A percentile compares a stretch with the other conserved stretches of the same genome.
Evolutionary conservation across 1,140 invertebrate species (phyloP).

Genomic region (Nephila pilipes): DNA sequence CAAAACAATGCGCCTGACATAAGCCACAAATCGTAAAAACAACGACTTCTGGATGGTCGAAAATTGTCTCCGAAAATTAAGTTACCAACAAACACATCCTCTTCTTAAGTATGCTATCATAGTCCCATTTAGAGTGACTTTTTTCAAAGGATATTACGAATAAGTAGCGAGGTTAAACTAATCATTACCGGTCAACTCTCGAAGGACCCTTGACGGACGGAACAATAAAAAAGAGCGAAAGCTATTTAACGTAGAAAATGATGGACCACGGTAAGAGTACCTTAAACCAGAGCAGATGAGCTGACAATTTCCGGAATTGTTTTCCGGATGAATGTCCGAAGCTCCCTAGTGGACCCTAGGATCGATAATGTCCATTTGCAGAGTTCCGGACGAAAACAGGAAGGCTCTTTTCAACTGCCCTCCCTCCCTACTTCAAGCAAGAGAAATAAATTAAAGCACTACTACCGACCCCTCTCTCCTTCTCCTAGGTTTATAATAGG

Average conservation of each 20-base stretch:
- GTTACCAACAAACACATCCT: too few species aligned
- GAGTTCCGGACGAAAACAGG: conserved; percentile 68
- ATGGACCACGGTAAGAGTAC: conserved; percentile 22
- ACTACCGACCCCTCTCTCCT: neutral
- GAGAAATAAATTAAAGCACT: conserved; percentile 63
- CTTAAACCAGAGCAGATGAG: conserved; percentile 61
- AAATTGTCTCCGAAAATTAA: too few species aligned
- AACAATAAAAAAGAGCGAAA: neutral
- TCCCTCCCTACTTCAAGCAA: conserved; percentile 9
- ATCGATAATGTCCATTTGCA: conserved; percentile 63
- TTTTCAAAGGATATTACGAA: neutral
- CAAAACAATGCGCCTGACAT: too few species aligned
- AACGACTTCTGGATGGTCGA: too few species aligned
- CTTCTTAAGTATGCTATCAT: neutral
- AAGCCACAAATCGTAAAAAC: too few species aligned
- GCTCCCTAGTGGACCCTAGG: conserved; percentile 1
- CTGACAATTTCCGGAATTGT: conserved; percentile 71
- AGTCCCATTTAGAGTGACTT: neutral
- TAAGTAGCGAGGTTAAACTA: conserved; percentile 4
- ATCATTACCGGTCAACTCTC: neutral
- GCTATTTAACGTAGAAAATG: conserved; percentile 40
- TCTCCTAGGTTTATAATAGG: conserved; percentile 10
- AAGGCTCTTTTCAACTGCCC: neutral
- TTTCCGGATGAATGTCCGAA: conserved; percentile 54
- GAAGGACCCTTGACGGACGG: neutral